Percentiles rank a stretch among this genome's conserved stretches.
phyloP scores from a whole-genome alignment of 2,888 invertebrate genomes.

The Rhogogaster chlorosoma region DNA sequence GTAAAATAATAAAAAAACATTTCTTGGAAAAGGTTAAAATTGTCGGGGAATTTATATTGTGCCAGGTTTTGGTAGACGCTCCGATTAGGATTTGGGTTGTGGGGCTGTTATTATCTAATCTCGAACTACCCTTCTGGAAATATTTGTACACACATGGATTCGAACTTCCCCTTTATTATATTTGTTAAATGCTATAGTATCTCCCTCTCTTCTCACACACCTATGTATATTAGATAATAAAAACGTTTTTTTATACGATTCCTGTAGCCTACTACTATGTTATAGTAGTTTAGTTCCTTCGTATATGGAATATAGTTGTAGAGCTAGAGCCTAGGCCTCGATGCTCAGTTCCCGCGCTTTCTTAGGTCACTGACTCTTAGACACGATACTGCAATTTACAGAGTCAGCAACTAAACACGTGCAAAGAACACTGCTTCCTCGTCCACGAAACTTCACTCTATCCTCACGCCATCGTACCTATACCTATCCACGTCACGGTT shows the following conservation, averaged over 20 bases:
- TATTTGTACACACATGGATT: background rate
- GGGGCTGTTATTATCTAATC: background rate
- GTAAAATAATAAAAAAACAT: too few relatives aligned
- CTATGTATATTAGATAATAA: background rate
- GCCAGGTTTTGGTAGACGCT: too few relatives aligned
- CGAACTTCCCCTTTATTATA: background rate
- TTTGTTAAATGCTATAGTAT: background rate
- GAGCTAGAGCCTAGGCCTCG: conserved; percentile 34
- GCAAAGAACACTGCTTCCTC: conserved; percentile 59
- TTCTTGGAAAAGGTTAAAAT: too few relatives aligned
- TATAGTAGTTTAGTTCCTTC: background rate
- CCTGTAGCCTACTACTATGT: background rate
- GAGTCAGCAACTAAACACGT: conserved; percentile 62
- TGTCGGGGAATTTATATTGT: too few relatives aligned
- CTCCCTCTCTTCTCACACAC: background rate
- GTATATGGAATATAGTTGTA: conserved; percentile 10
- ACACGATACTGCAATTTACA: conserved; percentile 60
- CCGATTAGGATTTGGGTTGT: background rate
- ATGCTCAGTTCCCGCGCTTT: conserved; percentile 63
- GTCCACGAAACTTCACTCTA: conserved; percentile 57
- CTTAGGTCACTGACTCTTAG: conserved; percentile 69
- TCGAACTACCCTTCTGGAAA: background rate
- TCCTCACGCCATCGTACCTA: conserved; percentile 59
- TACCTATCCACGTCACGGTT: background rate
- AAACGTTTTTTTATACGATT: background rate